These are phyloP conservation scores for Drosophila anceps DNA, from an alignment of 2,888 invertebrate species.

Conservation along the genomic window DNA sequence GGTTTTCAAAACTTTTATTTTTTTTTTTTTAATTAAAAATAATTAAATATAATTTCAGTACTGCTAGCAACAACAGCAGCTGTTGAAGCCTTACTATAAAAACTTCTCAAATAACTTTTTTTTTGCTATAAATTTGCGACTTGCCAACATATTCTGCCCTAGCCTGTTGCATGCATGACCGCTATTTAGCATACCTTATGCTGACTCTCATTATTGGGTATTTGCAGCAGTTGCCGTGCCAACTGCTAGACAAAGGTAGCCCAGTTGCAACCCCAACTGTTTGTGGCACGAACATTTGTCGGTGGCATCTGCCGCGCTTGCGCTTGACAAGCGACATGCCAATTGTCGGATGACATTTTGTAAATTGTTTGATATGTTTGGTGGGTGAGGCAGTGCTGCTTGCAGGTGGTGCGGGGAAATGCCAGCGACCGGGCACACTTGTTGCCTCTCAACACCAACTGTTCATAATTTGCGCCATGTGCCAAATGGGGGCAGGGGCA, in stretches of 20 bases:
- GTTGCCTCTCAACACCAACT: slow-evolving; percentile 49
- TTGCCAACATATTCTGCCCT: neutral
- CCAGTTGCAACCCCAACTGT: slow-evolving; percentile 21
- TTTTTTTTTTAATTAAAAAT: no score
- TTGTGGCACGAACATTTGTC: slow-evolving; percentile 24
- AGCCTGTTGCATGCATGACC: slow-evolving; percentile 16
- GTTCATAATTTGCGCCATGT: slow-evolving; percentile 69
- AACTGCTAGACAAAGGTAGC: slow-evolving; percentile 36
- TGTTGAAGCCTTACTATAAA: no score
- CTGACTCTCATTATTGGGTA: slow-evolving; percentile 10
- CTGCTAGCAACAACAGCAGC: no score
- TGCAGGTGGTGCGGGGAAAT: slow-evolving; percentile 12
- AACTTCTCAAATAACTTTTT: no score
- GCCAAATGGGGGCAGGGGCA: slow-evolving; percentile 40
- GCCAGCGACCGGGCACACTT: slow-evolving; percentile 45
- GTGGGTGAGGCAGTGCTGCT: neutral
- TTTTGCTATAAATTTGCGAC: neutral
- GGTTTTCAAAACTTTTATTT: no score
- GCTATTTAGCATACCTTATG: slow-evolving; percentile 15
- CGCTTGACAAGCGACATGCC: slow-evolving; percentile 50
- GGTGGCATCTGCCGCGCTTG: slow-evolving; percentile 64
- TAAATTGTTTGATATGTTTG: slow-evolving; percentile 48
- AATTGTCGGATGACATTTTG: slow-evolving; percentile 69
- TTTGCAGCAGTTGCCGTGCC: slow-evolving; percentile 24
- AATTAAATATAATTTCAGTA: no score